These are phyloP conservation scores for Hemibagrus wyckioides DNA, from an alignment of 2,113 vertebrate genomes.

Conservation along the genomic window DNA sequence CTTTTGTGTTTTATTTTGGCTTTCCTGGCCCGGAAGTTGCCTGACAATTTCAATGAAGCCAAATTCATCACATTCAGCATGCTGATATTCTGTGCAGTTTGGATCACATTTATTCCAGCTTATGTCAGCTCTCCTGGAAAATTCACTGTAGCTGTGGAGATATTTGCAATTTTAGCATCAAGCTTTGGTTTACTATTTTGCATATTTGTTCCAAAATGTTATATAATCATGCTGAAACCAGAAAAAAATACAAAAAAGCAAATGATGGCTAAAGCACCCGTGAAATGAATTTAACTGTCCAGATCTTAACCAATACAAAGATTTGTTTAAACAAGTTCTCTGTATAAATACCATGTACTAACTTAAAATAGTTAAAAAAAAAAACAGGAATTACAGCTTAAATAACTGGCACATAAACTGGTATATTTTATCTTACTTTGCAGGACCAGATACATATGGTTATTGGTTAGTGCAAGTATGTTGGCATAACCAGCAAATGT, in stretches of 20 bases:
- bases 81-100: conserved; percentile 35
- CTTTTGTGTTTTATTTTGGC: too few species aligned
- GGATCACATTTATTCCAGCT: conserved; percentile 68
- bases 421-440: not conserved
- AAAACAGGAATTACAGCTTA: not conserved
- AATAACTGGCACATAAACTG: not conserved
- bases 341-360: not conserved
- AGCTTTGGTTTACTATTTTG: too few species aligned
- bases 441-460: not conserved
- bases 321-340: conserved; percentile 43
- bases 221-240: too few species aligned
- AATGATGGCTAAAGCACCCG: too few species aligned
- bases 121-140: too few species aligned
- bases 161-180: too few species aligned
- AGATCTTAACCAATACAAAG: not conserved
- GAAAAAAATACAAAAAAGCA: too few species aligned
- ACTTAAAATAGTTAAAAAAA: not conserved
- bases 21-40: too few species aligned
- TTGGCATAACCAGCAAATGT: not conserved
- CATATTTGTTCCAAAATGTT: too few species aligned
- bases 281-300: not conserved
- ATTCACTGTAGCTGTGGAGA: too few species aligned
- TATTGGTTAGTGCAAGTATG: not conserved
- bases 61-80: conserved; percentile 25
- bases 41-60: conserved; percentile 12